These are phyloP conservation scores for Turdus rufiventris DNA, from an alignment of 2,113 vertebrate species.

Conservation along the genomic window DNA sequence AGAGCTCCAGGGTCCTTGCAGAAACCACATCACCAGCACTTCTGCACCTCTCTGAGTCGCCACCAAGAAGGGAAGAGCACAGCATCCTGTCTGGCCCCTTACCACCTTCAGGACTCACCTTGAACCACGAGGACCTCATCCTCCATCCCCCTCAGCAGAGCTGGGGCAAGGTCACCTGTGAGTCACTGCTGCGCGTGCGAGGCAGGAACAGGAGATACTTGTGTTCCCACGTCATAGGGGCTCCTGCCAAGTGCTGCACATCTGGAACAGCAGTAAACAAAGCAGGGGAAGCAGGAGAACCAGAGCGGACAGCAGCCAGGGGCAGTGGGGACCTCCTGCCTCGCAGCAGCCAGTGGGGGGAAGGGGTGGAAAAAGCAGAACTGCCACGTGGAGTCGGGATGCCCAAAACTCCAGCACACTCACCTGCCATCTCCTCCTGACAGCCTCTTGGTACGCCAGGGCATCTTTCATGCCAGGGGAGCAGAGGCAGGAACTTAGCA, in stretches of 20 bases:
- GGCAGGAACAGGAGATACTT: background rate
- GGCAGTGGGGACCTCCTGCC: background rate
- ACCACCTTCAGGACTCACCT: background rate
- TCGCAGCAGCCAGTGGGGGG: rapidly evolving
- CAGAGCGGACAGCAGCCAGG: background rate
- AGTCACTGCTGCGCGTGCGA: background rate
- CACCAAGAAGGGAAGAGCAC: rapidly evolving
- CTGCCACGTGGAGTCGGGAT: background rate
- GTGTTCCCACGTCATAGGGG: background rate
- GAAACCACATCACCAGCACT: background rate
- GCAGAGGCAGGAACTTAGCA: background rate
- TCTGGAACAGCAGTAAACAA: conserved; percentile 49
- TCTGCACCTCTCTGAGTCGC: background rate
- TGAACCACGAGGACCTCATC: background rate
- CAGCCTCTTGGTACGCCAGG: rapidly evolving
- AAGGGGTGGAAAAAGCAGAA: background rate
- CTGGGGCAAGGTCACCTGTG: background rate
- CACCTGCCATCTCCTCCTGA: background rate
- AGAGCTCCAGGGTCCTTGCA: background rate
- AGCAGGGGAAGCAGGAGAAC: background rate
- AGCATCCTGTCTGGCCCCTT: background rate
- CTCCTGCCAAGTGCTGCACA: conserved; percentile 22
- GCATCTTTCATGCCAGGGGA: background rate
- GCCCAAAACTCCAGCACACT: background rate
- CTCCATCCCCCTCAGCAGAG: background rate